A percentile compares a stretch with the other conserved stretches of the same genome.
These are phyloP conservation scores for Phaedon cochleariae DNA, from an alignment of 2,888 invertebrate genomes.

Conservation along the genomic window DNA sequence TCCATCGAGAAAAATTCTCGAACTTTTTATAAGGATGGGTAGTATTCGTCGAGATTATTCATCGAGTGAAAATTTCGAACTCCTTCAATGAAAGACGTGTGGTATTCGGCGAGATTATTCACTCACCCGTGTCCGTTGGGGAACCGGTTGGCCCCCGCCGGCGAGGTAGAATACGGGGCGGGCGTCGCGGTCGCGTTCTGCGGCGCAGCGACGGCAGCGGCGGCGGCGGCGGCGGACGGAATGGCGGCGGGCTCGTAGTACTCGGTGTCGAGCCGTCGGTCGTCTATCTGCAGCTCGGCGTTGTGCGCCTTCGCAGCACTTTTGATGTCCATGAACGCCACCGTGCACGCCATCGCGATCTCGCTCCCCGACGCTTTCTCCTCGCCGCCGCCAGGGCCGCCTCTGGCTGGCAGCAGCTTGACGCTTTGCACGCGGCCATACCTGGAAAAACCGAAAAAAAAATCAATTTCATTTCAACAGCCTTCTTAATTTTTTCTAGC, in stretches of 20 bases:
- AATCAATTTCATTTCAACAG: no score
- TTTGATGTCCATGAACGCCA: conserved; percentile 97
- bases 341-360: conserved; percentile 82
- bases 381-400: conserved; percentile 48
- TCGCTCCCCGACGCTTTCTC: conserved; percentile 65
- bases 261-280: conserved; percentile 86
- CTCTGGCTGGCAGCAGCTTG: conserved; percentile 77
- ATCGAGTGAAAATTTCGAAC: no score
- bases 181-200: conserved; percentile 65
- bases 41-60: no score
- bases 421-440: conserved; percentile 98
- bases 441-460: conserved; percentile 64
- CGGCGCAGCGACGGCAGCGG: conserved; percentile 69
- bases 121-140: conserved; percentile 67
- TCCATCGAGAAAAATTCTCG: no score
- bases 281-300: conserved; percentile 88
- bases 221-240: conserved; percentile 66
- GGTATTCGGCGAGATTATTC: no score
- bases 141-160: conserved; percentile 63
- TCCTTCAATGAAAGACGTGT: no score
- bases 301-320: conserved; percentile 92
- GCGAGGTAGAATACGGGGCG: conserved; percentile 71
- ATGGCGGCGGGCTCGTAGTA: conserved; percentile 89
- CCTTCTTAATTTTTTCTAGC: no score
- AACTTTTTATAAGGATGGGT: no score